A percentile compares a stretch with the other conserved stretches of the same genome.
phyloP scores from a whole-genome alignment of 2,797 vertebrate species.

The Crenichthys baileyi region DNA sequence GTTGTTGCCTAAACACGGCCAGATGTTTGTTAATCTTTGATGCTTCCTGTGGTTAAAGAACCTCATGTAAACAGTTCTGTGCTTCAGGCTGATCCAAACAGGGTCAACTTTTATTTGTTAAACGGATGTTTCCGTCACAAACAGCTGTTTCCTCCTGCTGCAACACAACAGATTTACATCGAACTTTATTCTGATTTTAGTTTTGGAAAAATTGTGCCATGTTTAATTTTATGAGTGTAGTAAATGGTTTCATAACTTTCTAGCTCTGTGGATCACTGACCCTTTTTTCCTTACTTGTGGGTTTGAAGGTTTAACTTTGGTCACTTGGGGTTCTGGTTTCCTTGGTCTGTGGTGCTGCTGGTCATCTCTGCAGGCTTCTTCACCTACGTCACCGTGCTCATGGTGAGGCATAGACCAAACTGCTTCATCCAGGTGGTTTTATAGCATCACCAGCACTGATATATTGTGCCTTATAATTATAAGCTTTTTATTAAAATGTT shows the following conservation, averaged over 20 bases:
- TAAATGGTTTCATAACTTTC: not conserved
- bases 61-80: too few species aligned
- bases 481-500: not conserved
- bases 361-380: conserved; percentile 79
- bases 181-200: not conserved
- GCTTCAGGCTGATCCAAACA: too few species aligned
- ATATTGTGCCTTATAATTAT: not conserved
- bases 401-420: conserved; percentile 80
- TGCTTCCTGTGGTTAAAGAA: not conserved
- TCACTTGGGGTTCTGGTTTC: conserved; percentile 88
- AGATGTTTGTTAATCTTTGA: too few species aligned
- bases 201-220: not conserved
- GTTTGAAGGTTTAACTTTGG: conserved; percentile 85
- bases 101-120: too few species aligned
- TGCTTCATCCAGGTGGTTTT: not conserved
- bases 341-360: conserved; percentile 88
- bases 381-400: conserved; percentile 81
- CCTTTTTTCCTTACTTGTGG: not conserved
- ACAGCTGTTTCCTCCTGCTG: too few species aligned
- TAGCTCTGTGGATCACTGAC: not conserved
- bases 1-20: not conserved
- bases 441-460: not conserved
- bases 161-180: too few species aligned
- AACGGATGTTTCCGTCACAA: too few species aligned
- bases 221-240: too few species aligned